phyloP scores from a whole-genome alignment of 1,140 invertebrate genomes.

The Pogonomyrmex californicus region DNA sequence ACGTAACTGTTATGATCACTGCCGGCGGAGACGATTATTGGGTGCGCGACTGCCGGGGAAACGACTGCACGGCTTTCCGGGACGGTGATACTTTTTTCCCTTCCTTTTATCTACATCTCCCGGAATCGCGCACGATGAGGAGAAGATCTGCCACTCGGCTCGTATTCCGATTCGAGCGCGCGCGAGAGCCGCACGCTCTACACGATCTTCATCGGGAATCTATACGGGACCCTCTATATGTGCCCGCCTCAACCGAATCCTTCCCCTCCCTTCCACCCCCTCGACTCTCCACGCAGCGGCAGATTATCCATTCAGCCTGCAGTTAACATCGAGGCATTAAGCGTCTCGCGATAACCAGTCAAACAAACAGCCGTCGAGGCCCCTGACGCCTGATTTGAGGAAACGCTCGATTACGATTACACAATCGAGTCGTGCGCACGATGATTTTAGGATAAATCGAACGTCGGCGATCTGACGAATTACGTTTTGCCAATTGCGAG shows the following conservation, averaged over 20 bases:
- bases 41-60: constrained; percentile 12
- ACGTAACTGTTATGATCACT: constrained; percentile 69
- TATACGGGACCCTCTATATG: constrained; percentile 2
- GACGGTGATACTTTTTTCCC: not conserved
- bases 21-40: constrained; percentile 65
- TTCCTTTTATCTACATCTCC: not conserved
- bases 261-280: not conserved
- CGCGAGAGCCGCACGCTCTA: not conserved
- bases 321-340: constrained; percentile 54
- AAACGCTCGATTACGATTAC: not conserved
- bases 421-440: not conserved
- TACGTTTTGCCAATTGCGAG: not conserved
- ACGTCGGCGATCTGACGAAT: not conserved
- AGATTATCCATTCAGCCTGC: constrained; percentile 51
- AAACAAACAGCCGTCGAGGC: constrained; percentile 6
- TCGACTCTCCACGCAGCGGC: not conserved
- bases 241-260: constrained; percentile 28
- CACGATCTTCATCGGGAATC: constrained; percentile 47
- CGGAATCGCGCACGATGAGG: not conserved
- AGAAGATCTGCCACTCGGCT: not conserved
- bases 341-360: constrained; percentile 2
- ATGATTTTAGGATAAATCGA: not conserved
- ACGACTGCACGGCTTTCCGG: constrained; percentile 28
- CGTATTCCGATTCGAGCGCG: constrained; percentile 34
- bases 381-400: not conserved